Evolutionary conservation across 2,113 vertebrate species (phyloP), one percentile per base, ranked within the genome.

Genomic region (Scartelaos histophorus): DNA sequence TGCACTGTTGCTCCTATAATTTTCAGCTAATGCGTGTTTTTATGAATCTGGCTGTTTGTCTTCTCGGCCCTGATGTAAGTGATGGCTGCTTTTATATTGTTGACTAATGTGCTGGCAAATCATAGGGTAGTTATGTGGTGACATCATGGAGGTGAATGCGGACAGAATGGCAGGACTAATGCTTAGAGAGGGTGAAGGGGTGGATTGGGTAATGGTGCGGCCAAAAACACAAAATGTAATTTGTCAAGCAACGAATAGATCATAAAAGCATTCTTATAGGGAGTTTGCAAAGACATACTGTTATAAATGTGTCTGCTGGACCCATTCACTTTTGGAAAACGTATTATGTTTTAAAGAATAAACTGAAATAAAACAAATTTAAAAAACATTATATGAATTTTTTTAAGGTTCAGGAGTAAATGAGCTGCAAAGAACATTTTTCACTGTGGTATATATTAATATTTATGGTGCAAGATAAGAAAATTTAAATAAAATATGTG

Each of bases 21-120:
- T 77, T 74, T 71, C 70, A 70, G 67, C 51, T 70, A 68, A 78
- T 66, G 68, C 34, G 69, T 46, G 71, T 66, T 75, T 86, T 83
- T 78, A 80, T 61, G 66, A 76, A 74, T 61, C 58, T 78, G 67
- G 72, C 70, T 84, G 81, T 88, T 89, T 82, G 80, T 75, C 66
- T 70, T 75, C 13, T 65, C 49, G 60, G 76, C 58, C 47, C 60
- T 78, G 84, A 82, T 16, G 34, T 69, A 72, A 78, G 24, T 16
- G 38, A 77, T 66, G 47, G 47, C 54, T 46, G 67, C 69, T 89
- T 89, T 90, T 53, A 88, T 85, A 70, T 72, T 51, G 45, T 25
- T 2, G 56, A 72, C 19, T 69, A 68, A 69, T 79, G 82, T 67
- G 76, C 53, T 3, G 7, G 24, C 60, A 62, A 71, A 75, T 82